phyloP scores from a whole-genome alignment of 2,113 vertebrate genomes.

The Clarias batrachus region DNA sequence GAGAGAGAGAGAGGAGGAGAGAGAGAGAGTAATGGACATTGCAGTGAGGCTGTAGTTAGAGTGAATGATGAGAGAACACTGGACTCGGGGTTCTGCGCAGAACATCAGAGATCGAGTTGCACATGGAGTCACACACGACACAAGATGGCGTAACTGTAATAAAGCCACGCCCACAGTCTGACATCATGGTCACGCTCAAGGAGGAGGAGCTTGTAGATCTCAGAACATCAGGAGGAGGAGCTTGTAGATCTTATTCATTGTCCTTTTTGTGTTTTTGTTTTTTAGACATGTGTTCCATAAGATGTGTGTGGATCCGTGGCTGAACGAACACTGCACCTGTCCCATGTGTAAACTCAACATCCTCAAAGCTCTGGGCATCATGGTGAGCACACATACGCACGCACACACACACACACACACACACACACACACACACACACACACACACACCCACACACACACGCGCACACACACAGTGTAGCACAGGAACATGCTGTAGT shows the following conservation, averaged over 20 bases:
- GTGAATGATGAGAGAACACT: not conserved
- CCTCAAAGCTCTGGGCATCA: conserved; percentile 94
- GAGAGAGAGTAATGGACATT: too few species aligned
- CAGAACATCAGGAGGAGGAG: not conserved
- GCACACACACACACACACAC: not conserved
- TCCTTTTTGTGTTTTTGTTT: conserved; percentile 1
- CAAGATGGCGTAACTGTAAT: not conserved
- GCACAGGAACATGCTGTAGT: not conserved
- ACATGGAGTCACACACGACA: not conserved
- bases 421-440: conserved; percentile 5
- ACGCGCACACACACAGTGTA: not conserved
- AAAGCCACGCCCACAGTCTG: not conserved
- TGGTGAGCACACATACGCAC: conserved; percentile 73
- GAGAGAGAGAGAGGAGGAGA: too few species aligned
- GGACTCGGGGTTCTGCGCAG: not conserved
- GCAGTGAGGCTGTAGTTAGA: not conserved
- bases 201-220: not conserved
- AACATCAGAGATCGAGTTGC: conserved; percentile 1
- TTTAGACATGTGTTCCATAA: conserved; percentile 97
- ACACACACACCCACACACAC: not conserved
- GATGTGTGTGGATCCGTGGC: conserved; percentile 95
- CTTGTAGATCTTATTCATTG: not conserved
- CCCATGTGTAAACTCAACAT: conserved; percentile 99
- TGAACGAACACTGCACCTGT: conserved; percentile 96
- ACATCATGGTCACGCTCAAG: not conserved